A percentile compares a stretch with the other conserved stretches of the same genome.
These are phyloP conservation scores for Cheirogaleus major DNA, from an alignment of 2,797 vertebrate species.

Conservation along the genomic window DNA sequence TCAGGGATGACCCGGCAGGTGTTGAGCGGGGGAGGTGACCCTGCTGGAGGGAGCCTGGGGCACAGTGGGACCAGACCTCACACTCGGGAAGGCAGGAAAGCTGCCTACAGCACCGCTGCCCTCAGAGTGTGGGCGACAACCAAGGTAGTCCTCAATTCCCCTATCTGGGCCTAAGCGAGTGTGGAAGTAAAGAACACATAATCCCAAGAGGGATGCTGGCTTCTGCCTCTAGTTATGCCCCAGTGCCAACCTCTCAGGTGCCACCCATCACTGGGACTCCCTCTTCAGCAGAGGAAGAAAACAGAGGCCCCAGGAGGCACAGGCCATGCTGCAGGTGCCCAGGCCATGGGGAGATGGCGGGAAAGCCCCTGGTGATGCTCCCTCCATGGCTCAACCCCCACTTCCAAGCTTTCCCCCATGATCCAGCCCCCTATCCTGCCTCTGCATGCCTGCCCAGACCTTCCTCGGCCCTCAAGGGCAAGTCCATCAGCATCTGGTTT, in stretches of 20 bases:
- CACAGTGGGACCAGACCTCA: background rate
- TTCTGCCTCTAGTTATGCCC: background rate
- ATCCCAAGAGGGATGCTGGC: background rate
- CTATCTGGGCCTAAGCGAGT: background rate
- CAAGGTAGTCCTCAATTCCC: too few species aligned
- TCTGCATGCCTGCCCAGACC: background rate
- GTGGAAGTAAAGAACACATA: background rate
- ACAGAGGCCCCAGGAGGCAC: background rate
- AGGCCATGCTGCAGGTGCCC: background rate
- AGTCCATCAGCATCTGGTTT: background rate
- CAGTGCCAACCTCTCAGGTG: rapidly evolving
- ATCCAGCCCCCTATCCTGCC: background rate
- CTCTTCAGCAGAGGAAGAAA: background rate
- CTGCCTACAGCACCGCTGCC: background rate
- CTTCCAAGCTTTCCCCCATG: background rate
- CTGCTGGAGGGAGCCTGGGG: background rate
- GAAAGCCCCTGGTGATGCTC: background rate
- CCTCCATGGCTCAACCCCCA: background rate
- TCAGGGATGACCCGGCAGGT: background rate
- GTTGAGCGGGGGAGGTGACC: background rate
- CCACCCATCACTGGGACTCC: background rate
- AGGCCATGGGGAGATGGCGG: too few species aligned
- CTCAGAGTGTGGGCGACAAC: rapidly evolving
- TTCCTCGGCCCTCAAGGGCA: background rate
- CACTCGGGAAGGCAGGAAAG: background rate